Evolutionary conservation across 2,113 vertebrate species (phyloP).

Genomic region (Ancistrus triradiatus): DNA sequence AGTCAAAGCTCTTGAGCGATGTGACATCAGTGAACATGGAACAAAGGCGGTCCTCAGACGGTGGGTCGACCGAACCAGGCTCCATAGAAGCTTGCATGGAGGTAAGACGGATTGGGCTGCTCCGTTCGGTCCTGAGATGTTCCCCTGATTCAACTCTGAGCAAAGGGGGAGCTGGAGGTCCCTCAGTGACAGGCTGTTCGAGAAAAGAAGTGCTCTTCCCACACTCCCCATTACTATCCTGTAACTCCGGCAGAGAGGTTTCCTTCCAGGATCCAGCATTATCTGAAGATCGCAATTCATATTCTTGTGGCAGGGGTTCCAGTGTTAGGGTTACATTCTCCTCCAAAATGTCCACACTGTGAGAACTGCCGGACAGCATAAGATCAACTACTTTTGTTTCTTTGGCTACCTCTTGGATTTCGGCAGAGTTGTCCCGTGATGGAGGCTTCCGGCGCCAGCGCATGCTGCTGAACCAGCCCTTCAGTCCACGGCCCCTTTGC

Average conservation of each 20-base stretch:
- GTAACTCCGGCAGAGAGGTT: constrained; percentile 26
- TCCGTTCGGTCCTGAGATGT: constrained; percentile 53
- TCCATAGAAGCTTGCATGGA: constrained; percentile 65
- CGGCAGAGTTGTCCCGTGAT: constrained; percentile 61
- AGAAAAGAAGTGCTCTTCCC: constrained; percentile 2
- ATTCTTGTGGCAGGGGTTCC: constrained; percentile 64
- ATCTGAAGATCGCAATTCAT: constrained; percentile 51
- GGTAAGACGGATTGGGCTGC: constrained; percentile 33
- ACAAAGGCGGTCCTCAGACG: constrained; percentile 90
- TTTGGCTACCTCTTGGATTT: constrained; percentile 57
- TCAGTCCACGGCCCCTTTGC: constrained; percentile 82
- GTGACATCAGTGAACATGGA: constrained; percentile 97
- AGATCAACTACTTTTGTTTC: constrained; percentile 58
- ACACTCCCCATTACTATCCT: constrained; percentile 18
- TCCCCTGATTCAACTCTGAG: constrained; percentile 36
- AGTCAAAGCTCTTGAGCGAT: constrained; percentile 99
- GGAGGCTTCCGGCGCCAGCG: constrained; percentile 81
- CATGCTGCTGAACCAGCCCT: constrained; percentile 86
- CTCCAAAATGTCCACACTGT: constrained; percentile 70
- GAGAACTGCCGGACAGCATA: constrained; percentile 63
- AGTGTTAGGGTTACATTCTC: constrained; percentile 68
- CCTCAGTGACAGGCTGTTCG: constrained; percentile 40
- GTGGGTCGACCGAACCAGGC: constrained; percentile 80
- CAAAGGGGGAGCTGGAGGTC: constrained; percentile 56
- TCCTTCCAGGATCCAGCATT: constrained; percentile 51